phyloP scores from a whole-genome alignment of 2,113 vertebrate genomes.

The Tylochromis polylepis region DNA sequence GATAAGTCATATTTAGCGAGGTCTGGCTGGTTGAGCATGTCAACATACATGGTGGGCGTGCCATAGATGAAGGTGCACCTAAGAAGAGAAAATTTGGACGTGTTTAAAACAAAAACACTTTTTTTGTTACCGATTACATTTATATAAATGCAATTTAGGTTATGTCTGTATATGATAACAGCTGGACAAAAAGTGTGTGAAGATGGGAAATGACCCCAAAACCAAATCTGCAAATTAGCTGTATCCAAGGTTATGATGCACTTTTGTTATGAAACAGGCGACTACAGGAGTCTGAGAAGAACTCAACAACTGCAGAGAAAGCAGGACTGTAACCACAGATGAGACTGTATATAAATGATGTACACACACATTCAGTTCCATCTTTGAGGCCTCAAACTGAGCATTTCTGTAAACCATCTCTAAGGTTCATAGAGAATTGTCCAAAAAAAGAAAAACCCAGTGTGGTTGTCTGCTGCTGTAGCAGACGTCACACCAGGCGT shows the following conservation, averaged over 20 bases:
- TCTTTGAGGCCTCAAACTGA: not conserved
- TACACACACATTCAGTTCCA: not conserved
- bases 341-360: not conserved
- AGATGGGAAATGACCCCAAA: not conserved
- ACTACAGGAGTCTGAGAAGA: not conserved
- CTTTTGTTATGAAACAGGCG: not conserved
- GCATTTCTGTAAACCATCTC: not conserved
- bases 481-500: no score
- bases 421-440: not conserved
- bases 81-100: not conserved
- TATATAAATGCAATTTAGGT: not conserved
- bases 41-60: slow-evolving; percentile 92
- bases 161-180: not conserved
- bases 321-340: not conserved
- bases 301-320: not conserved
- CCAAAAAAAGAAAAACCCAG: not conserved
- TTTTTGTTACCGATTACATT: fast-evolving
- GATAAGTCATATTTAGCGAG: slow-evolving; percentile 79
- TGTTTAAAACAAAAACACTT: not conserved
- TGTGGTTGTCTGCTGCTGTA: no score
- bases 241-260: not conserved
- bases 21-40: slow-evolving; percentile 81
- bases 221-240: not conserved
- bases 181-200: not conserved
- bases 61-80: slow-evolving; percentile 80